Evolutionary conservation across 2,113 vertebrate species (phyloP), one percentile per base, ranked within the genome.

Genomic region (Hymenochirus boettgeri): DNA sequence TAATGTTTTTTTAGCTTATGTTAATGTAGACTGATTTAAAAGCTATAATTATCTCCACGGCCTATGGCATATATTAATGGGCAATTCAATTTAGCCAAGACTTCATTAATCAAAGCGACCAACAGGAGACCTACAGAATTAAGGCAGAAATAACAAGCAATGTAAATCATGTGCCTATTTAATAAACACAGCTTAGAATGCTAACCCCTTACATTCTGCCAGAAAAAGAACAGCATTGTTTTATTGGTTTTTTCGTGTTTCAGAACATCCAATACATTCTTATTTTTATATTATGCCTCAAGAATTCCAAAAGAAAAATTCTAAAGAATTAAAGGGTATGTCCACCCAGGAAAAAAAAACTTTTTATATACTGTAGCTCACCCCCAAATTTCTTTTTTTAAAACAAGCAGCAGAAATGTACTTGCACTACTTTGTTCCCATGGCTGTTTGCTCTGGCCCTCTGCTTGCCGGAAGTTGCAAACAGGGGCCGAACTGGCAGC

Each of bases 21-120:
- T 73, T 76, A 81, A 87, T 82, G 75, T 66, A 25, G 52, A 73
- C 77, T 79, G 75, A 77, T 74, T 79, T 81, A 77, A 83, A 86
- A 79, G 57, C 71, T 61, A 69, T 76, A 81, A 84, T 79, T 83
- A 84, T 77, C 73, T 72, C 55, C 71, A 64, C 71, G 80, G 74
- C 52, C 53, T 56, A 77, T 76, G 39, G 57, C 73, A 82, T 75
- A 80, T 82, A 85, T 83, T 84, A 84, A 80, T 77, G 62, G 62
- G 63, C 77, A 80, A 66, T 76, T 84, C 80, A 73, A 77, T 72
- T 62, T 72, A 59, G 48, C 47, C 80, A 80, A 83, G 73, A 77
- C 78, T 77, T 75, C 35, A 82, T 81, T 77, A 80, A 86, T 83
- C 78, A 86, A 80, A 73, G 69, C 73, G 79, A 70, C 26, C 73